Conservation (phyloP, 2,113 vertebrate genomes). For the Lepisosteus osseus region DNA sequence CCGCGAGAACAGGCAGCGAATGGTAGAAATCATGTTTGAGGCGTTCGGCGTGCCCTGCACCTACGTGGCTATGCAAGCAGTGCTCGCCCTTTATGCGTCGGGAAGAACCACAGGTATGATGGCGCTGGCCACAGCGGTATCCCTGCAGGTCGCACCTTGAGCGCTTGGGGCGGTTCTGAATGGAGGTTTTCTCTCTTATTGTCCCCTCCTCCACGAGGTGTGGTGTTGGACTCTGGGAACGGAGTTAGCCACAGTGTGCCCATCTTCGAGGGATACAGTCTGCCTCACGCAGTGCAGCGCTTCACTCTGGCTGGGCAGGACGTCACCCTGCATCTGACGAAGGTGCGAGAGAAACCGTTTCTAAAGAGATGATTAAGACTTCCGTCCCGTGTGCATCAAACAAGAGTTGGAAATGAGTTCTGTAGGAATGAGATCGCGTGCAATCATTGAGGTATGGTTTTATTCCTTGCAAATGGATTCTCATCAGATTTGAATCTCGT, state of each 20-base stretch:
- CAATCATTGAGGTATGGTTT: too few relatives aligned
- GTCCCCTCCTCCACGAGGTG: constrained; percentile 41
- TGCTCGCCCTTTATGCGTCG: constrained; percentile 59
- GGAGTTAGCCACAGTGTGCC: constrained; percentile 68
- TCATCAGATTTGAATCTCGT: too few relatives aligned
- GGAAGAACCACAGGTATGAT: constrained; percentile 59
- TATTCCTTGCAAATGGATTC: too few relatives aligned
- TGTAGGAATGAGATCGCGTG: too few relatives aligned
- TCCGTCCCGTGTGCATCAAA: too few relatives aligned
- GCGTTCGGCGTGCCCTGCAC: constrained; percentile 55
- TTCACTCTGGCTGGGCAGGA: constrained; percentile 60
- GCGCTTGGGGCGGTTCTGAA: not conserved
- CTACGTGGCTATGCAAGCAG: constrained; percentile 66
- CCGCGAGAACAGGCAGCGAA: constrained; percentile 46
- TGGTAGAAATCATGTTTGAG: constrained; percentile 70
- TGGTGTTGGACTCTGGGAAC: constrained; percentile 69
- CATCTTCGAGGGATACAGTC: constrained; percentile 64
- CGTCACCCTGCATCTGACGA: constrained; percentile 63
- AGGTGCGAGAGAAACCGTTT: constrained; percentile 39
- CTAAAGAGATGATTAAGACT: not conserved
- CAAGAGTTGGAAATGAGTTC: too few relatives aligned
- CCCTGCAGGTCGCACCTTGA: too few relatives aligned
- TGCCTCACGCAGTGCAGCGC: constrained; percentile 65
- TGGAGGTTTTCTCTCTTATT: not conserved
- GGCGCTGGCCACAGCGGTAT: not conserved